Evolutionary conservation across 2,888 invertebrate species (phyloP).

Genomic region (Lycocerus yunnanus): DNA sequence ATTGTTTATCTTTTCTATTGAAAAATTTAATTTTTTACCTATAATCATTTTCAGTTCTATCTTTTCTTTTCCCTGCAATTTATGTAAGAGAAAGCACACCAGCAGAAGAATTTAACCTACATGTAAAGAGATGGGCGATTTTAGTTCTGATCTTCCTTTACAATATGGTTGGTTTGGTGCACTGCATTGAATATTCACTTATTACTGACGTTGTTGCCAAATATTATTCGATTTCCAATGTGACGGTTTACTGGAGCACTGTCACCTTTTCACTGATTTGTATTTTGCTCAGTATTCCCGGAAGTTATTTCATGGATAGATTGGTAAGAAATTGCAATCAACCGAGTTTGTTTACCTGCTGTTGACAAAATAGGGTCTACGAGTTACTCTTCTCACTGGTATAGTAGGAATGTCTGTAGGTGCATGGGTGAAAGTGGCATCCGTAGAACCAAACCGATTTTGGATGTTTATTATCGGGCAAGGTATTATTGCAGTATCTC

Average conservation of each 20-base stretch:
- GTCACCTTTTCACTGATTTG: not conserved
- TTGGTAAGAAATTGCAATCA: not conserved
- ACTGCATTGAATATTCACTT: not conserved
- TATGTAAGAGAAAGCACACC: not conserved
- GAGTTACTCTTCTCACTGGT: conserved; percentile 79
- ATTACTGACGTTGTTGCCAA: not conserved
- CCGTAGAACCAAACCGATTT: conserved; percentile 80
- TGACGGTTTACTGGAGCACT: not conserved
- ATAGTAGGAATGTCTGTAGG: conserved; percentile 82
- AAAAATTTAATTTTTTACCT: not conserved
- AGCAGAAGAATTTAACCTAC: not conserved
- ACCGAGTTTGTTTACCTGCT: not conserved
- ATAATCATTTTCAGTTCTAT: not conserved
- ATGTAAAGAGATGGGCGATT: not conserved
- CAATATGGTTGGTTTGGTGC: not conserved
- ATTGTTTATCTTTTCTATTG: not conserved
- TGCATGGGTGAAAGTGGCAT: conserved; percentile 87
- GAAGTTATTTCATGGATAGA: not conserved
- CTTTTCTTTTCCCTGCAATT: not conserved
- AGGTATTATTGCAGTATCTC: conserved; percentile 81
- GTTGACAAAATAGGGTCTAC: conserved; percentile 71
- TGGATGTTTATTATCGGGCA: conserved; percentile 87
- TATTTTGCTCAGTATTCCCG: not conserved
- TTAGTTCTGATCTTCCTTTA: not conserved
- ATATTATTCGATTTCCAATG: not conserved